Base-by-base conservation (phyloP, 2,888 invertebrate species). In the Dasysyrphus albostriatus region DNA sequence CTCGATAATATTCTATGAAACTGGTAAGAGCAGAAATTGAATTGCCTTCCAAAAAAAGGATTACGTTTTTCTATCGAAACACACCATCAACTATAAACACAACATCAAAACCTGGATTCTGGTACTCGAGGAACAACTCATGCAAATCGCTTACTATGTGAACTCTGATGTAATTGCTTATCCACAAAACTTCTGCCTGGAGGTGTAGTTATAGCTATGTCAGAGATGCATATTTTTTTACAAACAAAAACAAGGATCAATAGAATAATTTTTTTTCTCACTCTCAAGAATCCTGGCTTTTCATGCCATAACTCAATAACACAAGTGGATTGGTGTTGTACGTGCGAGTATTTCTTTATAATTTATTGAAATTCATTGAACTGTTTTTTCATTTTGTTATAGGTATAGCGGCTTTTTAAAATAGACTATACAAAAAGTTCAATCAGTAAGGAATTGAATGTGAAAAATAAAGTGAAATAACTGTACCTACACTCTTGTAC, bases 301-400 rank as follows among this genome's bases (percentile, higher is more conserved):
- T 12, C 14, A 54, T 65, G 56, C 56, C 29, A 24, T 29, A 54
- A 3, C 0, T 54, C 29, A 12, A 54, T 29, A 54, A n/a, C 3
- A 54, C 7, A 14, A 6, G 14, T 54, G 29, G 29, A 54, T 54
- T 54, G 29, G 29, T 54, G 29, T 24, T 29, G 2, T 32, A 29
- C 14, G 32, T n/a, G 54, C 8, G 54, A 54, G n/a, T 29, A n/a
- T 29, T 54, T 54, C n/a, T 56, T 58, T 63, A 63, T 51, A 76
- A 49, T 76, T 67, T 39, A 78, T 82, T 82, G 65, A 77, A 82
- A 82, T 59, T 59, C 72, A 77, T 67, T 65, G 77, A 82, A 67
- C 75, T 69, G 61, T 47, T 39, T 75, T 67, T 42, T 47, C 32
- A 63, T 51, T 63, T 10, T 47, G 34, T 24, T 24, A 24, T 24